Percentiles rank a stretch among this genome's conserved stretches.
phyloP scores from a whole-genome alignment of 2,113 vertebrate species.

The Camelus dromedarius region DNA sequence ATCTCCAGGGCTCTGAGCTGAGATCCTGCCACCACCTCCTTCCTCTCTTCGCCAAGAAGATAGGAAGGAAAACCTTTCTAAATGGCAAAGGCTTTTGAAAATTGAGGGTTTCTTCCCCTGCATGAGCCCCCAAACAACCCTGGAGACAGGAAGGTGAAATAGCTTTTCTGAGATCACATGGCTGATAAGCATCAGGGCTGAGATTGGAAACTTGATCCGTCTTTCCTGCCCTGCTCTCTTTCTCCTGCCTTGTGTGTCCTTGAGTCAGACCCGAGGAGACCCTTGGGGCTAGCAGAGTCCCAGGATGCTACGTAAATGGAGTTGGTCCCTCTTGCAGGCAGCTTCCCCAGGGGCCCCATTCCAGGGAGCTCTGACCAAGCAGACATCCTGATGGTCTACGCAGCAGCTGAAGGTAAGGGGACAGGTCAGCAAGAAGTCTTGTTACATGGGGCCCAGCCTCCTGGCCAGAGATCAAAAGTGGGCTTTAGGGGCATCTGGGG shows the following conservation, averaged over 20 bases:
- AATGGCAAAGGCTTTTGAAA: not conserved
- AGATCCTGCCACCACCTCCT: not conserved
- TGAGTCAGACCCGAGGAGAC: not conserved
- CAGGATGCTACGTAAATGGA: not conserved
- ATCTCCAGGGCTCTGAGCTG: not conserved
- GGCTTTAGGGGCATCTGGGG: not conserved
- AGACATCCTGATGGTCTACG: conserved; percentile 62
- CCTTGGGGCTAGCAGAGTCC: not conserved
- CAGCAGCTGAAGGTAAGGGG: conserved; percentile 64
- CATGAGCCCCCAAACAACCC: not conserved
- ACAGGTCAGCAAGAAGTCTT: not conserved
- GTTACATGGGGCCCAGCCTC: not conserved
- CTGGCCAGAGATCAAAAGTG: not conserved
- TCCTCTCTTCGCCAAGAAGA: not conserved
- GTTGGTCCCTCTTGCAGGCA: not conserved
- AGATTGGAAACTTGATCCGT: not conserved
- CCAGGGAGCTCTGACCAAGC: not conserved
- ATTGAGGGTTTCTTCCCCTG: not conserved
- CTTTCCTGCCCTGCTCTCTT: not conserved
- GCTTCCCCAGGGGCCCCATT: not conserved
- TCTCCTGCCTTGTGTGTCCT: not conserved
- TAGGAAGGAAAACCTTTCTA: not conserved
- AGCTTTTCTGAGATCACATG: not conserved
- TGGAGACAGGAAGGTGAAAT: not conserved
- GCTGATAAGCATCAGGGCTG: not conserved